These are phyloP conservation scores for Glaucomys volans DNA, from an alignment of 2,113 vertebrate species.

Conservation along the genomic window DNA sequence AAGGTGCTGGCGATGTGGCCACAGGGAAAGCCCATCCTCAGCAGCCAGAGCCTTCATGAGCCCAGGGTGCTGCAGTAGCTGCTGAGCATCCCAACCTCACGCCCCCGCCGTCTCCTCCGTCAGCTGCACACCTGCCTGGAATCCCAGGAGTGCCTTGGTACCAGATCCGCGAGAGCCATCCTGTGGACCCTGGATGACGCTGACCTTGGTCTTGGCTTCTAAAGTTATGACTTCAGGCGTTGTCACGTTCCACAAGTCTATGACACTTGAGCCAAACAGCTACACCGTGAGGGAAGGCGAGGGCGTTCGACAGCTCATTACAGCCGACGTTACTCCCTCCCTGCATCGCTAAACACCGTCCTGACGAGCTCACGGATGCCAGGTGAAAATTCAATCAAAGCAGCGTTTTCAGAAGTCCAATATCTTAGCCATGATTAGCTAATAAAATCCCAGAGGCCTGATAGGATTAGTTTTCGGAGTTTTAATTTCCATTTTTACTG, in stretches of 20 bases:
- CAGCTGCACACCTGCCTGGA: fast-evolving
- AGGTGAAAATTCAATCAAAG: constrained; percentile 52
- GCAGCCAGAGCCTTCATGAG: fast-evolving
- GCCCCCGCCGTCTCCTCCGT: fast-evolving
- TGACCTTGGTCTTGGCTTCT: background rate
- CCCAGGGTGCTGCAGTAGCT: fast-evolving
- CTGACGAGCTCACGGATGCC: background rate
- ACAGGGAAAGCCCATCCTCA: fast-evolving
- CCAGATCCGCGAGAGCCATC: fast-evolving
- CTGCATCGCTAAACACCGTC: background rate
- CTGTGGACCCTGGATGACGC: background rate
- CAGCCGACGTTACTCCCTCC: fast-evolving
- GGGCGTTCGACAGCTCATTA: background rate
- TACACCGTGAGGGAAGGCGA: background rate
- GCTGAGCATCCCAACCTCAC: fast-evolving
- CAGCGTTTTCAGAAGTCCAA: background rate
- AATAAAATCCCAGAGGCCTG: constrained; percentile 12
- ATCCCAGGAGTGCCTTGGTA: fast-evolving
- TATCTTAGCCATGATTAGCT: background rate
- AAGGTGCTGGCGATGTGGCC: background rate
- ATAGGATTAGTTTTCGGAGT: constrained; percentile 5
- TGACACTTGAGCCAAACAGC: background rate
- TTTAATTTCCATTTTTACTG: constrained; percentile 37
- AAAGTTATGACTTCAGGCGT: background rate
- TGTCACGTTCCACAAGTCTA: background rate